phyloP scores from a whole-genome alignment of 2,113 vertebrate genomes.

The Vulpes vulpes region DNA sequence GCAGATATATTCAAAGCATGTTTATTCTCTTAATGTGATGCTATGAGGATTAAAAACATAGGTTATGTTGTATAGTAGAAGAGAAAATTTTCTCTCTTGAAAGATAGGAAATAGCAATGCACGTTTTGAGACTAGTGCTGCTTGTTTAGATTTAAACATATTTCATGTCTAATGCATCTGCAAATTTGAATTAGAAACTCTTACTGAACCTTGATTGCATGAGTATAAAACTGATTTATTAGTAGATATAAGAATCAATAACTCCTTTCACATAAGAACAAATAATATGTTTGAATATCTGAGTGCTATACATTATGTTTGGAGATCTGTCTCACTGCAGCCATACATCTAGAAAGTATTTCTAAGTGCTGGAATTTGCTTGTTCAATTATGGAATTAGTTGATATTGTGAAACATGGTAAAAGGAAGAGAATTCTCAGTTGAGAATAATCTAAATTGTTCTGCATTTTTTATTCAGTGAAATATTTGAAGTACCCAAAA shows the following conservation, averaged over 20 bases:
- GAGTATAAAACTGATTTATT: slow-evolving; percentile 72
- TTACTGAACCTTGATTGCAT: slow-evolving; percentile 31
- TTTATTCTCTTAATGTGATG: not conserved
- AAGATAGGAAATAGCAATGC: not conserved
- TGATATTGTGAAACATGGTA: not conserved
- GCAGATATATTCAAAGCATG: not conserved
- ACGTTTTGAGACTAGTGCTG: not conserved
- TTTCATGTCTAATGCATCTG: slow-evolving; percentile 57
- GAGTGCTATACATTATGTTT: slow-evolving; percentile 51
- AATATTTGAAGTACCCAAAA: not conserved
- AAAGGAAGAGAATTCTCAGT: not conserved
- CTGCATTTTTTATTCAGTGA: not conserved
- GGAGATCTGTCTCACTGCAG: not conserved
- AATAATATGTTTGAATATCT: slow-evolving; percentile 57
- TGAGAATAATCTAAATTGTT: not conserved
- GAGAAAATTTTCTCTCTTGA: slow-evolving; percentile 15
- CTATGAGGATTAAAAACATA: not conserved
- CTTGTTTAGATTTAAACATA: slow-evolving; percentile 57
- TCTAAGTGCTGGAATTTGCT: slow-evolving; percentile 7
- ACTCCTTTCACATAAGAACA: slow-evolving; percentile 48
- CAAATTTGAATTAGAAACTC: slow-evolving; percentile 70
- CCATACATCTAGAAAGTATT: not conserved
- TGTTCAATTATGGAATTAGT: not conserved
- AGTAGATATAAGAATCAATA: slow-evolving; percentile 66
- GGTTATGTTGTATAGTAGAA: not conserved